These are phyloP conservation scores for Lacerta agilis DNA, from an alignment of 2,797 vertebrate species.

Conservation along the genomic window DNA sequence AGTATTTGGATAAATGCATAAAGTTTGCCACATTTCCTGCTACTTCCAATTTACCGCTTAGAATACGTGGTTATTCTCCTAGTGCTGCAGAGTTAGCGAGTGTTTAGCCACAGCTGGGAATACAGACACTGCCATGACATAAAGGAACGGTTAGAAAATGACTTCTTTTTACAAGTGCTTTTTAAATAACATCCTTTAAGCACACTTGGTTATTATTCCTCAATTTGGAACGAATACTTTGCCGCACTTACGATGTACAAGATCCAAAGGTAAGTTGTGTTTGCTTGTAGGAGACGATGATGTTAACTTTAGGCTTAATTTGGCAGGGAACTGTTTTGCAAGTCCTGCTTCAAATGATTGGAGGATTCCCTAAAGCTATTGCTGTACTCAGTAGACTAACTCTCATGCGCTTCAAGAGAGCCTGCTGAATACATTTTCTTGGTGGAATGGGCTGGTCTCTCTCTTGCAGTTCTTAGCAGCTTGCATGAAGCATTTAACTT, in stretches of 20 bases:
- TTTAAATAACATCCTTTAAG: neutral
- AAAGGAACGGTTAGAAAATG: neutral
- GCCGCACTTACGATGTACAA: constrained; percentile 88
- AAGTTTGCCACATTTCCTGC: neutral
- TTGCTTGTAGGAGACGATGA: neutral
- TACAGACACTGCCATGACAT: neutral
- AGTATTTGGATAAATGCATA: neutral
- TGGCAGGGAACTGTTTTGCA: neutral
- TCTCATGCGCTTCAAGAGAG: neutral
- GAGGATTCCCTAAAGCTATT: neutral
- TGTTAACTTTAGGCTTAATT: neutral
- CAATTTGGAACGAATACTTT: constrained; percentile 87
- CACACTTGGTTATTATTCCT: constrained; percentile 72
- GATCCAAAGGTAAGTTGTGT: constrained; percentile 87
- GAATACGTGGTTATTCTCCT: neutral
- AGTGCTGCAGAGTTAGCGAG: neutral
- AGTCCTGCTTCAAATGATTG: neutral
- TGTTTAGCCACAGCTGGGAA: neutral
- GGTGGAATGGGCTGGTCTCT: neutral
- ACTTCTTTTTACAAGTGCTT: neutral
- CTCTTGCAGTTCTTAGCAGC: neutral
- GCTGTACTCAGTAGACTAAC: neutral
- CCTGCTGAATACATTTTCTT: neutral
- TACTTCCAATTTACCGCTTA: neutral
- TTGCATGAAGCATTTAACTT: neutral